Evolutionary conservation across 2,888 invertebrate genomes (phyloP).

Genomic region (Anaspis maculata): DNA sequence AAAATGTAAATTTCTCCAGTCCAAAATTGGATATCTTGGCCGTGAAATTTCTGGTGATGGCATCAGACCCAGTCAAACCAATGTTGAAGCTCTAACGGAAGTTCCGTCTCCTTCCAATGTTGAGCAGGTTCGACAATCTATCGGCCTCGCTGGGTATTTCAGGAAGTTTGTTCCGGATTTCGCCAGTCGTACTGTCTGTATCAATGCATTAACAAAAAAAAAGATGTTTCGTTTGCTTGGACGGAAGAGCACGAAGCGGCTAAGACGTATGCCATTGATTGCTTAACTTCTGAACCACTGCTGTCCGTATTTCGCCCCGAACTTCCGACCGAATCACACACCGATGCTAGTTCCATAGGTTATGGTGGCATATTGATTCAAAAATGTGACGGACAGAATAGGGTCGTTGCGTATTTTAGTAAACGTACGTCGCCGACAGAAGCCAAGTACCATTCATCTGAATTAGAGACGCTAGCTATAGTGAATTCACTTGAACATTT

Average conservation of each 20-base stretch:
- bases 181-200: no score
- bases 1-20: no score
- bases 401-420: neutral
- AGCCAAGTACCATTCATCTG: neutral
- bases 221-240: neutral
- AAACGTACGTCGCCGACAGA: neutral
- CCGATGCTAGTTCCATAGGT: neutral
- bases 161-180: no score
- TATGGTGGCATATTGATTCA: neutral
- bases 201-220: no score
- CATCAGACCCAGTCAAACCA: no score
- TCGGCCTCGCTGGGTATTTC: no score
- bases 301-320: neutral
- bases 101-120: no score
- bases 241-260: neutral
- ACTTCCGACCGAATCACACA: neutral
- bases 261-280: neutral
- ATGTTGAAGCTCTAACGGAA: no score
- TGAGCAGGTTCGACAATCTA: no score
- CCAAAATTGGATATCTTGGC: no score
- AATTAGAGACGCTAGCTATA: slow-evolving; percentile 19
- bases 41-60: no score
- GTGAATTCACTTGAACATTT: slow-evolving; percentile 23
- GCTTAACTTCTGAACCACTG: neutral
- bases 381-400: neutral